Evolutionary conservation across 2,113 vertebrate genomes (phyloP).

Genomic region (Heterochromis multidens): DNA sequence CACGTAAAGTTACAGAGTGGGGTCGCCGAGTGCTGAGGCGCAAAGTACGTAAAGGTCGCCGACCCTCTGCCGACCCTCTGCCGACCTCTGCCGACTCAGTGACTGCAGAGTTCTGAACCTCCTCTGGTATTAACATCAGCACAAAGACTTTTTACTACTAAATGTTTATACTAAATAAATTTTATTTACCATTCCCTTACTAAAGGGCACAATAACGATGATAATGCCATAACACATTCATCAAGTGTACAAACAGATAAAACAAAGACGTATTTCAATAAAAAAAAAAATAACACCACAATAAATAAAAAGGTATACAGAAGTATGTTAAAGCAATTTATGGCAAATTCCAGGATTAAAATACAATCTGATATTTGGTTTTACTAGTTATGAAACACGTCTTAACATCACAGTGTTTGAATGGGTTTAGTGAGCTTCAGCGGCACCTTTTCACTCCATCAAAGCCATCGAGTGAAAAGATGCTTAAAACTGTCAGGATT

Average conservation of each 20-base stretch:
- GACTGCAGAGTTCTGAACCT: background rate
- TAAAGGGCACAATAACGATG: background rate
- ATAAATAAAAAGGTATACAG: too few relatives aligned
- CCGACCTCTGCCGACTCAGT: background rate
- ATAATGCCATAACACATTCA: too few relatives aligned
- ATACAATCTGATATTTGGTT: too few relatives aligned
- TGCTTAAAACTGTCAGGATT: background rate
- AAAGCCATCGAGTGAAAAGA: fast-evolving
- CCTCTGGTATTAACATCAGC: background rate
- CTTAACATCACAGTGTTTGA: background rate
- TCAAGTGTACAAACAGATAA: too few relatives aligned
- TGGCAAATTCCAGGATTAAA: too few relatives aligned
- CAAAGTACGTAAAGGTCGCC: fast-evolving
- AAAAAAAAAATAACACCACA: too few relatives aligned
- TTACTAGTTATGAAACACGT: too few relatives aligned
- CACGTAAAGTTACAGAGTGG: too few relatives aligned
- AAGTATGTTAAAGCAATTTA: too few relatives aligned
- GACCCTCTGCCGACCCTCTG: background rate
- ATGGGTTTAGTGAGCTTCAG: background rate
- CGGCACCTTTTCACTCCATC: too few relatives aligned
- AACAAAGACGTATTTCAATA: too few relatives aligned
- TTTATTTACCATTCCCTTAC: background rate
- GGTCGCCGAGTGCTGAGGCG: background rate
- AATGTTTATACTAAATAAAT: background rate
- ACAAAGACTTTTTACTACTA: background rate